These are phyloP conservation scores for Rhabdomys pumilio DNA, from an alignment of 2,797 vertebrate species.

Conservation along the genomic window DNA sequence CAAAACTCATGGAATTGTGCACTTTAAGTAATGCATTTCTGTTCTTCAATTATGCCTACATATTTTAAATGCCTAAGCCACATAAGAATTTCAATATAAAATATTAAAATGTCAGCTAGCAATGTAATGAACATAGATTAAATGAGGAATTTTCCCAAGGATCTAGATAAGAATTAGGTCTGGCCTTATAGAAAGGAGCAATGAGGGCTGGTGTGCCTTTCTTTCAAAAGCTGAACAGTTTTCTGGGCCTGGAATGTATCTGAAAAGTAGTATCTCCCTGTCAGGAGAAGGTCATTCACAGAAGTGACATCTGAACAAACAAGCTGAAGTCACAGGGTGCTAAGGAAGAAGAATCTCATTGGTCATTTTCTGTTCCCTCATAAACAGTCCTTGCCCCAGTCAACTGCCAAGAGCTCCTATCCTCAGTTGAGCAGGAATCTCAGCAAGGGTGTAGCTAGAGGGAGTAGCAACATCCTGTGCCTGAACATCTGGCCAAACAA, in stretches of 20 bases:
- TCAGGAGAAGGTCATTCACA: constrained; percentile 53
- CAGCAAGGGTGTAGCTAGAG: not conserved
- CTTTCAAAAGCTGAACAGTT: not conserved
- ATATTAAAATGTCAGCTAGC: constrained; percentile 13
- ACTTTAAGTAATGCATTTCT: constrained; percentile 31
- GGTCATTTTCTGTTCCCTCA: constrained; percentile 52
- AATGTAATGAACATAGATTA: not conserved
- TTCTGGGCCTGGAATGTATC: not conserved
- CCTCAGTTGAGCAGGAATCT: not conserved
- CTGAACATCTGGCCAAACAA: constrained; percentile 64
- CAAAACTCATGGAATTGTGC: constrained; percentile 9
- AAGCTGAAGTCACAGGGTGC: constrained; percentile 58
- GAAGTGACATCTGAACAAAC: constrained; percentile 78
- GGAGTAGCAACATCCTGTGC: not conserved
- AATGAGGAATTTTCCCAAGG: constrained; percentile 32
- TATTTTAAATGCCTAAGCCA: not conserved
- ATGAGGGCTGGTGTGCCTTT: not conserved
- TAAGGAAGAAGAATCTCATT: not conserved
- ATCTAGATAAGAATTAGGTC: constrained; percentile 5
- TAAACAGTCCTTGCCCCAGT: constrained; percentile 22
- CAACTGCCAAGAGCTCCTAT: not conserved
- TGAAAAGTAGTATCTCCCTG: constrained; percentile 3
- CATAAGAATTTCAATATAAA: constrained; percentile 60
- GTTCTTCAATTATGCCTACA: not conserved
- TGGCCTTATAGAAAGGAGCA: not conserved